Conservation (phyloP, 2,113 vertebrate species). For the Clarias magur region DNA sequence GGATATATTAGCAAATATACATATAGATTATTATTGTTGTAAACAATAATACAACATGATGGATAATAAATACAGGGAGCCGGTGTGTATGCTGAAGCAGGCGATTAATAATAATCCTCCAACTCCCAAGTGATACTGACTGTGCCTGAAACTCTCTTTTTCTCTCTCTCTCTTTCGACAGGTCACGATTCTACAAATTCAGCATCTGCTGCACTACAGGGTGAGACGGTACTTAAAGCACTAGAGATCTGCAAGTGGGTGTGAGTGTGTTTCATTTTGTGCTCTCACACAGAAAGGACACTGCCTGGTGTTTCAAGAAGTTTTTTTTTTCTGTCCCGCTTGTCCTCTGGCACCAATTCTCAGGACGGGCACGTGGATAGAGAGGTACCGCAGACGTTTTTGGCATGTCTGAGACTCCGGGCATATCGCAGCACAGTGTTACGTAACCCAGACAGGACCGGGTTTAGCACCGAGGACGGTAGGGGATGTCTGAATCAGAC, state of each 20-base stretch:
- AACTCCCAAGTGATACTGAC: slow-evolving; percentile 65
- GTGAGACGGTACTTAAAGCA: not conserved
- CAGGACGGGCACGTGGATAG: not conserved
- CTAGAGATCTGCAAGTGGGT: not conserved
- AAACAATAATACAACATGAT: not conserved
- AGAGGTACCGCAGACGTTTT: not conserved
- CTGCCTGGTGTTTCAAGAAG: not conserved
- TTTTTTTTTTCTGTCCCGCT: not conserved
- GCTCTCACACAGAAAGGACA: not conserved
- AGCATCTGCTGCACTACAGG: slow-evolving; percentile 40
- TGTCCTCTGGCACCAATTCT: slow-evolving; percentile 1
- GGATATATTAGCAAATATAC: not conserved
- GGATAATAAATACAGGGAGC: slow-evolving; percentile 50
- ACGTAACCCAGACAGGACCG: not conserved
- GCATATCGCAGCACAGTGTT: slow-evolving; percentile 4
- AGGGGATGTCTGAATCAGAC: slow-evolving; percentile 18
- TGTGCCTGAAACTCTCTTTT: slow-evolving; percentile 33
- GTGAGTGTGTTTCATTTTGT: slow-evolving; percentile 17
- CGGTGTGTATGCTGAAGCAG: slow-evolving; percentile 63
- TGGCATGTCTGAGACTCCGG: not conserved
- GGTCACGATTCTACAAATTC: slow-evolving; percentile 37
- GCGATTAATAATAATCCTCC: slow-evolving; percentile 58
- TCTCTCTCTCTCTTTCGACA: not conserved
- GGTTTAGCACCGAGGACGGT: slow-evolving; percentile 1
- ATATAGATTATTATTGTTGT: not conserved